Conservation (phyloP, 2,113 vertebrate genomes). For the Murina feae region DNA sequence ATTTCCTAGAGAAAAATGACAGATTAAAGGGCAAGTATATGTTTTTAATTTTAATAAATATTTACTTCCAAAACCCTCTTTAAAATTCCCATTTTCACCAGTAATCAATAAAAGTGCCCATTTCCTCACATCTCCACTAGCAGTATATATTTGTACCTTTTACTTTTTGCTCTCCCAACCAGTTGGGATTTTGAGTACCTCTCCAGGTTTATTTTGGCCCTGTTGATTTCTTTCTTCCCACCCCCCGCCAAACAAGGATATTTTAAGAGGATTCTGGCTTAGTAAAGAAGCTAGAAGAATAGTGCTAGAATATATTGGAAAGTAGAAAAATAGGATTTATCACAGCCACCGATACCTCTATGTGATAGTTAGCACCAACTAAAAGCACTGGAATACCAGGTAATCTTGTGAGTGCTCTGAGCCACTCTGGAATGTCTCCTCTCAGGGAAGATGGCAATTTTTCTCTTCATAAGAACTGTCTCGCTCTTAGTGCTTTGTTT, state of each 20-base stretch:
- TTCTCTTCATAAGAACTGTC: background rate
- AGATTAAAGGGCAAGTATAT: background rate
- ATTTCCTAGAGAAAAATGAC: background rate
- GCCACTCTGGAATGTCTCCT: rapidly evolving
- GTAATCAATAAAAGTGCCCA: background rate
- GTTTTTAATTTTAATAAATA: background rate
- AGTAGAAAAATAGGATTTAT: background rate
- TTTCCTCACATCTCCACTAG: background rate
- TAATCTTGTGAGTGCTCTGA: background rate
- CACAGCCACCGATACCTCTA: background rate
- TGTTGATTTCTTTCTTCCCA: background rate
- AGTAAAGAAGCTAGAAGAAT: background rate
- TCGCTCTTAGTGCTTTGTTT: background rate
- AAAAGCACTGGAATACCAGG: conserved; percentile 13
- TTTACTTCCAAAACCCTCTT: background rate
- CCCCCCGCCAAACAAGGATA: background rate
- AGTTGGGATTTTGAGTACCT: background rate
- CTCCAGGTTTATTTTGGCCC: background rate
- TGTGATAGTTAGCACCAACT: background rate
- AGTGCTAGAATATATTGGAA: background rate
- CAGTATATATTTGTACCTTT: background rate
- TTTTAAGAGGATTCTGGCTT: background rate
- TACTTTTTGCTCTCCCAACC: background rate
- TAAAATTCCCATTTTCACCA: background rate
- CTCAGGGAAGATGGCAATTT: background rate